phyloP scores from a whole-genome alignment of 2,113 vertebrate genomes.

The Nycticebus coucang region DNA sequence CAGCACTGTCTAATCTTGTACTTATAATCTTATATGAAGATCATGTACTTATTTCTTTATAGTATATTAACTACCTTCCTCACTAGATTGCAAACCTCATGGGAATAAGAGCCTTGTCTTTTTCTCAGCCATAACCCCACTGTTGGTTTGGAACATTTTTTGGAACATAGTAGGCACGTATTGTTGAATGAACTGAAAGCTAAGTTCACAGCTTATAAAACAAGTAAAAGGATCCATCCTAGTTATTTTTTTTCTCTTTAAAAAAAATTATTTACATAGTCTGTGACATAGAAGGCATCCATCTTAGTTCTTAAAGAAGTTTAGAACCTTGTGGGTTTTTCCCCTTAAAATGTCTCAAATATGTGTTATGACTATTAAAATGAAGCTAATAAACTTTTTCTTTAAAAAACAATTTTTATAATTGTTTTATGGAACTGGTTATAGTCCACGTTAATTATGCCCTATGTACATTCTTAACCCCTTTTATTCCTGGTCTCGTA shows the following conservation, averaged over 20 bases:
- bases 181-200: background rate
- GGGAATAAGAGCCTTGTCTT: background rate
- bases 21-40: background rate
- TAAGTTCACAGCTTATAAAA: background rate
- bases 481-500: background rate
- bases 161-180: background rate
- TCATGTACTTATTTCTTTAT: background rate
- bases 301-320: background rate
- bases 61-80: background rate
- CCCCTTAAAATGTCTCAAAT: constrained; percentile 9
- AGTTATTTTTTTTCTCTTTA: too few species aligned
- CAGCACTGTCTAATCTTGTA: background rate
- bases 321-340: background rate
- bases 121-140: background rate
- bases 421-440: background rate
- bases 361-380: background rate
- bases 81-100: background rate
- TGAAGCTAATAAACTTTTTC: background rate
- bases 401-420: background rate
- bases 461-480: background rate
- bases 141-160: background rate
- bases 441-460: background rate
- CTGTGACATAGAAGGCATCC: background rate
- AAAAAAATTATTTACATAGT: too few species aligned
- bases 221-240: background rate